Evolutionary conservation across 2,797 vertebrate species (phyloP).

Genomic region (Sternarchorhynchus goeldii): DNA sequence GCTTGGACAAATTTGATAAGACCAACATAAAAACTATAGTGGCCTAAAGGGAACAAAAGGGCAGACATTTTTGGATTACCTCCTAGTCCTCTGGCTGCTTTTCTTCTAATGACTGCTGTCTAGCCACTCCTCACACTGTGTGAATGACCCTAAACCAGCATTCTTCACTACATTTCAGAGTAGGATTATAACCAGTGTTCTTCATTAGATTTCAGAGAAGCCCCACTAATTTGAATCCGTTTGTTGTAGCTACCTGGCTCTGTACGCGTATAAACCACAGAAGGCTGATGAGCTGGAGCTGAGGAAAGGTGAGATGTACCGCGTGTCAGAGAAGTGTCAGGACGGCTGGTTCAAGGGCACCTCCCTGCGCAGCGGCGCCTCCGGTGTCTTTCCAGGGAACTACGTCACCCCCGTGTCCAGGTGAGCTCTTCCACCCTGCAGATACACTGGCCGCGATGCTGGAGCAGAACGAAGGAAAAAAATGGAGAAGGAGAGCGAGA

Average conservation of each 20-base stretch:
- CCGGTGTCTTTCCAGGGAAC: slow-evolving; percentile 97
- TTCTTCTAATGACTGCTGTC: no score
- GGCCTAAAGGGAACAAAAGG: no score
- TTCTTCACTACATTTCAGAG: no score
- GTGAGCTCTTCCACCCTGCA: slow-evolving; percentile 64
- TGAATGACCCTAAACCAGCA: no score
- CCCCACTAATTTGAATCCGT: background rate
- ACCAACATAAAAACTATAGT: no score
- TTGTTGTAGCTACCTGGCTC: slow-evolving; percentile 87
- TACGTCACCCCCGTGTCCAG: slow-evolving; percentile 96
- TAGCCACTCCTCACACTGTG: no score
- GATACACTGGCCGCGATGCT: no score
- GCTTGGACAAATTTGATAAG: no score
- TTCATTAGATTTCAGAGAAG: no score
- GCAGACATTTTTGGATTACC: no score
- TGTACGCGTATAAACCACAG: slow-evolving; percentile 97
- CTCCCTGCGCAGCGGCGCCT: slow-evolving; percentile 87
- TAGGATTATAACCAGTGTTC: no score
- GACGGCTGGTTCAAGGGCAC: slow-evolving; percentile 99
- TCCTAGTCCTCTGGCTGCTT: no score
- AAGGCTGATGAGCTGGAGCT: slow-evolving; percentile 96
- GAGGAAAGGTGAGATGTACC: slow-evolving; percentile 97
- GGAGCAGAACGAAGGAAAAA: background rate
- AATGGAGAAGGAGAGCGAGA: background rate
- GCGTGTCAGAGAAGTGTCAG: slow-evolving; percentile 97